Percentiles rank a stretch among this genome's conserved stretches.
Evolutionary conservation across 2,113 vertebrate species (phyloP).

Genomic region (Mixornis gularis): DNA sequence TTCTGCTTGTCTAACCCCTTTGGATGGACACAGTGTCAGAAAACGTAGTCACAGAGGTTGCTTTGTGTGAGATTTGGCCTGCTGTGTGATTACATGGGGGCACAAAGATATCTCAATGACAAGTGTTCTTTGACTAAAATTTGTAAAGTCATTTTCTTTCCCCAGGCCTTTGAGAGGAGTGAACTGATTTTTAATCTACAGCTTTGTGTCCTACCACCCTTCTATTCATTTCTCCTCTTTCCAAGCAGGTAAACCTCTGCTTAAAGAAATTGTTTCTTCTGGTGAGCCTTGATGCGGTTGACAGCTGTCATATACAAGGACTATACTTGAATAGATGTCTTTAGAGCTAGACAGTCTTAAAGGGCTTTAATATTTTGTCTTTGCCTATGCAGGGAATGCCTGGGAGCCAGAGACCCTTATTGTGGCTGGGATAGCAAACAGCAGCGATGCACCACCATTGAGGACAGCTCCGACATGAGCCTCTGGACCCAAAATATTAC

Average conservation of each 20-base stretch:
- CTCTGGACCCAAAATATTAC: constrained; percentile 98
- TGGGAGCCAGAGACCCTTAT: constrained; percentile 92
- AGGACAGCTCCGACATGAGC: constrained; percentile 97
- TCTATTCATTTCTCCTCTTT: not conserved
- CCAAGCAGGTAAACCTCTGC: constrained; percentile 41
- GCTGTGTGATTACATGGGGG: constrained; percentile 28
- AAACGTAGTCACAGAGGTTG: constrained; percentile 57
- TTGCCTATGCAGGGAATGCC: constrained; percentile 79
- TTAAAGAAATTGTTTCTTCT: constrained; percentile 51
- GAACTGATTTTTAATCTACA: constrained; percentile 46
- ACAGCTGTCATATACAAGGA: constrained; percentile 35
- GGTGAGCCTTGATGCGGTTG: not conserved
- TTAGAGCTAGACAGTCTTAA: not conserved
- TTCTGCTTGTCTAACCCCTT: constrained; percentile 65
- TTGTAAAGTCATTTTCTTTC: constrained; percentile 55
- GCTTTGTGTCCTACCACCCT: constrained; percentile 5
- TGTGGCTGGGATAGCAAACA: constrained; percentile 95
- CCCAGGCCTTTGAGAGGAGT: constrained; percentile 17
- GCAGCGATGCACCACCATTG: constrained; percentile 89
- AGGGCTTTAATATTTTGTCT: constrained; percentile 46
- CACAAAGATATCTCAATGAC: constrained; percentile 55
- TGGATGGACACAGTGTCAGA: constrained; percentile 54
- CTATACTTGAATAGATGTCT: not conserved
- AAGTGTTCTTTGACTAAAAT: constrained; percentile 56
- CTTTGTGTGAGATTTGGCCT: constrained; percentile 66